A percentile compares a stretch with the other conserved stretches of the same genome.
Conservation (phyloP, 2,113 vertebrate species). For the Murina feae region DNA sequence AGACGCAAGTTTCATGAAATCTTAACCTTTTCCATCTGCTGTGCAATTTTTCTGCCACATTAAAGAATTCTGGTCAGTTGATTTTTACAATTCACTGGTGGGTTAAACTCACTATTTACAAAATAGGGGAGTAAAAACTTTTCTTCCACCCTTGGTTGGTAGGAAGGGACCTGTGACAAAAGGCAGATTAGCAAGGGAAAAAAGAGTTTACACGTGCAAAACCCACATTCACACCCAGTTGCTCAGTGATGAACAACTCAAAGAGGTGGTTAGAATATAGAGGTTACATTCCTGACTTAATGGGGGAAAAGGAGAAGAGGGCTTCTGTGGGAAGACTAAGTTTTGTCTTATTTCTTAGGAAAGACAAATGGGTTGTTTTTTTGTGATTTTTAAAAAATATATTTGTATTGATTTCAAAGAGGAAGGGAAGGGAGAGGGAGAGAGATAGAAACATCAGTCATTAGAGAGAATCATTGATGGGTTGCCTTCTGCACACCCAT, state of each 20-base stretch:
- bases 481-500: no score
- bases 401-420: no score
- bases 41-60: not conserved
- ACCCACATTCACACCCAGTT: not conserved
- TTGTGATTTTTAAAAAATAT: no score
- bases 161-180: not conserved
- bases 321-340: not conserved
- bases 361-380: not conserved
- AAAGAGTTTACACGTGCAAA: not conserved
- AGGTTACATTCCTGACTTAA: not conserved
- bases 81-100: not conserved
- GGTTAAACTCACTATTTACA: not conserved
- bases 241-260: not conserved
- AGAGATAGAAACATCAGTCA: no score
- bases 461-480: no score
- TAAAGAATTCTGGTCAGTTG: not conserved
- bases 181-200: not conserved
- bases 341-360: not conserved
- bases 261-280: not conserved
- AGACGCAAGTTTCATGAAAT: not conserved
- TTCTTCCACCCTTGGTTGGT: not conserved
- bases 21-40: not conserved
- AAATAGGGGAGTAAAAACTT: not conserved
- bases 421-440: no score
- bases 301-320: not conserved